These are phyloP conservation scores for Pollenia angustigena DNA, from an alignment of 2,888 invertebrate genomes.

Conservation along the genomic window DNA sequence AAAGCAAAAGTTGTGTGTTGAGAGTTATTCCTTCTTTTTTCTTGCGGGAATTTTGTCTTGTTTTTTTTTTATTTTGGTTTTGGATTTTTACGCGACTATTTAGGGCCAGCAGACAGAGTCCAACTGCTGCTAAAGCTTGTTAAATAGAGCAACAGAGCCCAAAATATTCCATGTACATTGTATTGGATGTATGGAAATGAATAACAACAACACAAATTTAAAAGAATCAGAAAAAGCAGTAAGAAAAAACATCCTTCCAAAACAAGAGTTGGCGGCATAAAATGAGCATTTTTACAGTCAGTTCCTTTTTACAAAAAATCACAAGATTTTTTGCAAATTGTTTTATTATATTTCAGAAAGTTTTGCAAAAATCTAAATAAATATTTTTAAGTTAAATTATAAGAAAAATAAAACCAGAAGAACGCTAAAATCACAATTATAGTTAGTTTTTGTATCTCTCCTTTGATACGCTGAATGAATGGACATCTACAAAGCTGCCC, in stretches of 20 bases:
- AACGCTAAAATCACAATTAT: neutral
- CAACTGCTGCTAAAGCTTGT: conserved; percentile 58
- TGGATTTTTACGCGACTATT: conserved; percentile 55
- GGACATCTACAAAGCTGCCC: conserved; percentile 14
- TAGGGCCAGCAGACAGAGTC: conserved; percentile 61
- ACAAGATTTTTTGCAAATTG: too few relatives aligned
- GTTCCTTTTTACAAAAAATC: neutral
- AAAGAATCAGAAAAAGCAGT: conserved; percentile 24
- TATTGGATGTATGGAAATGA: neutral
- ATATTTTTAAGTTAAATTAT: too few relatives aligned
- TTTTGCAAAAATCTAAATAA: too few relatives aligned
- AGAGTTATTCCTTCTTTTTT: neutral
- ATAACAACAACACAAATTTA: conserved; percentile 10
- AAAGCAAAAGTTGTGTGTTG: conserved; percentile 70
- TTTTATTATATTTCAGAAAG: too few relatives aligned
- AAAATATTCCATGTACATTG: conserved; percentile 7
- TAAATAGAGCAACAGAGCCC: conserved; percentile 57
- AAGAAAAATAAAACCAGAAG: neutral
- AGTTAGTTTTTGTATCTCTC: neutral
- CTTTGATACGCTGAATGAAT: neutral
- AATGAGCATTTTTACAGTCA: conserved; percentile 31
- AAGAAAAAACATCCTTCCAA: conserved; percentile 39
- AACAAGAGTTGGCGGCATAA: conserved; percentile 57
- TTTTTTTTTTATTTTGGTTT: neutral
- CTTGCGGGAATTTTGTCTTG: neutral